These are phyloP conservation scores for Pedionomus torquatus DNA, from an alignment of 2,113 vertebrate genomes.

Conservation along the genomic window DNA sequence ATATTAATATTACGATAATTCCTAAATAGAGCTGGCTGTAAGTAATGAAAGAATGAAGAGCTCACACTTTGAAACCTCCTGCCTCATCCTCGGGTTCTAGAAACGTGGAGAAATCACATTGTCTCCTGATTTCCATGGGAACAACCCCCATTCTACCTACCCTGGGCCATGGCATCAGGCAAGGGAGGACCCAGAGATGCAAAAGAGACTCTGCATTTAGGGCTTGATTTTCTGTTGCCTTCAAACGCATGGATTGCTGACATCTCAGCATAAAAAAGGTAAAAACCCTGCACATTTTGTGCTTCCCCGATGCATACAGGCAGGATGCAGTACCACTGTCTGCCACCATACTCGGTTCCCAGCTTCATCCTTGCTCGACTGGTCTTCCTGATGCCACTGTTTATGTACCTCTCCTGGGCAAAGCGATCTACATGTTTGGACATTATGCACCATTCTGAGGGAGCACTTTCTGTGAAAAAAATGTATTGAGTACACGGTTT, in stretches of 20 bases:
- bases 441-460: background rate
- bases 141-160: background rate
- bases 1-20: background rate
- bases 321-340: background rate
- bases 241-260: background rate
- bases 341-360: background rate
- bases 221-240: background rate
- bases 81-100: background rate
- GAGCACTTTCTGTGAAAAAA: background rate
- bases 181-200: background rate
- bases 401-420: background rate
- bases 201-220: background rate
- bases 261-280: background rate
- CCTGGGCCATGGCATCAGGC: fast-evolving
- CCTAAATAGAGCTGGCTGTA: background rate
- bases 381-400: background rate
- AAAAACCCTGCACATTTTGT: background rate
- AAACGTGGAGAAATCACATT: fast-evolving
- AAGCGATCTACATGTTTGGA: background rate
- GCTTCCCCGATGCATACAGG: background rate
- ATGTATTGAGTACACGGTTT: background rate
- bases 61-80: background rate
- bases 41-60: background rate
- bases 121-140: background rate
- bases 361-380: background rate